phyloP scores from a whole-genome alignment of 92 coral and sea anemone genomes.

The Phenganax stokvisi region DNA sequence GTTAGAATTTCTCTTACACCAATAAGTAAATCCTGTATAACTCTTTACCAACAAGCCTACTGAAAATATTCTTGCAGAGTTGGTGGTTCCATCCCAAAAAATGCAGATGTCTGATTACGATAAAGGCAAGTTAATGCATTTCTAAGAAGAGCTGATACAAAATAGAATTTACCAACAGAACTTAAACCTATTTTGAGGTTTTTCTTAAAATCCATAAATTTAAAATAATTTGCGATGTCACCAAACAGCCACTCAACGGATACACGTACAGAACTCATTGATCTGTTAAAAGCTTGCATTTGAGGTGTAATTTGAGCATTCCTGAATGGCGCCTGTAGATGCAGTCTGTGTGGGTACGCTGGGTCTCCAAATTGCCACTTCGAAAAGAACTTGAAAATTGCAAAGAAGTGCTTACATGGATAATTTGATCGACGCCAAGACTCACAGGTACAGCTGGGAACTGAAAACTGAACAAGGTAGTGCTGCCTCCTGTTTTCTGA shows the following conservation, averaged over 20 bases:
- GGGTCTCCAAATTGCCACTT: constrained; percentile 16
- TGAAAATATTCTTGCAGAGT: neutral
- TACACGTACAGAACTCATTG: neutral
- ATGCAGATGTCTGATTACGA: no score
- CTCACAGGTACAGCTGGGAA: constrained; percentile 13
- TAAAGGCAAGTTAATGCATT: no score
- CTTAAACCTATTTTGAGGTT: no score
- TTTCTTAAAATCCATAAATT: no score
- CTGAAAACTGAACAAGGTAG: neutral
- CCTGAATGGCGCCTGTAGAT: neutral
- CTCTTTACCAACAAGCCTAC: neutral
- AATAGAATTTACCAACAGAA: no score
- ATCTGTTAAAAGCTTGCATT: constrained; percentile 12
- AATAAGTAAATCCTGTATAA: no score
- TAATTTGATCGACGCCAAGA: constrained; percentile 16
- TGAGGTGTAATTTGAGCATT: constrained; percentile 4
- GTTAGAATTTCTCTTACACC: no score
- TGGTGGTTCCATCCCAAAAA: neutral
- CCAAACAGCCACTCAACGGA: neutral
- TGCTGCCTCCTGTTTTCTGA: neutral
- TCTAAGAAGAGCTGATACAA: no score
- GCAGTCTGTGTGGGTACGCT: constrained; percentile 31
- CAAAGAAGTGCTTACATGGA: constrained; percentile 51
- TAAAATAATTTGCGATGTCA: no score
- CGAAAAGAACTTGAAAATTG: constrained; percentile 33